These are phyloP conservation scores for Lutjanus erythropterus DNA, from an alignment of 2,113 vertebrate genomes.

Conservation along the genomic window DNA sequence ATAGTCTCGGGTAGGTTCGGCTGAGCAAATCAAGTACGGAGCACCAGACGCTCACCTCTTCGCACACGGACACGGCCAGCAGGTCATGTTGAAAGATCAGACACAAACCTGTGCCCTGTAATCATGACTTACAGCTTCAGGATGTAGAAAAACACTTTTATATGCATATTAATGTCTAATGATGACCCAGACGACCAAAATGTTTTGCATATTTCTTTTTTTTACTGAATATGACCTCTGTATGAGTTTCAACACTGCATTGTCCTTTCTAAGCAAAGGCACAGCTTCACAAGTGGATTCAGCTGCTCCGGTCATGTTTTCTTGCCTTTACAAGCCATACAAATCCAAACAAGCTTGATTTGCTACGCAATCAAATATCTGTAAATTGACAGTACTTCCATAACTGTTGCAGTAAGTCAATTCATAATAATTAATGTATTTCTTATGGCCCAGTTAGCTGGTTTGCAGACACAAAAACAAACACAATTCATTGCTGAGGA, in stretches of 20 bases:
- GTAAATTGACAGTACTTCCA: neutral
- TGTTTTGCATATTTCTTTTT: constrained; percentile 43
- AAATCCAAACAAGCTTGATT: neutral
- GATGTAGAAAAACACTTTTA: constrained; percentile 15
- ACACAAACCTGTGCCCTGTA: constrained; percentile 10
- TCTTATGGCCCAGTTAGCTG: neutral
- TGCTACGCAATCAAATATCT: no score
- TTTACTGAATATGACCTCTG: constrained; percentile 33
- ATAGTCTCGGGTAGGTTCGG: constrained; percentile 53
- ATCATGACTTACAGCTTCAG: neutral
- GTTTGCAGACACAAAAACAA: neutral
- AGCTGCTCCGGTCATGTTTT: neutral
- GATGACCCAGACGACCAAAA: neutral
- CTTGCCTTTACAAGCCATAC: neutral
- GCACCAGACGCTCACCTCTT: constrained; percentile 28
- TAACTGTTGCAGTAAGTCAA: neutral
- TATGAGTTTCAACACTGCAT: neutral
- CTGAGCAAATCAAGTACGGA: constrained; percentile 54
- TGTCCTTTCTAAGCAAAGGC: neutral
- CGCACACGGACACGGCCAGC: neutral
- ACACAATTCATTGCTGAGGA: neutral
- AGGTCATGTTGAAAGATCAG: constrained; percentile 40
- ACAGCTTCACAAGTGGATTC: neutral
- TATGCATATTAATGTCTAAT: constrained; percentile 33
- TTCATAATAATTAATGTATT: neutral